Base-by-base conservation (phyloP, 2,888 invertebrate species). In the Apoderus coryli region DNA sequence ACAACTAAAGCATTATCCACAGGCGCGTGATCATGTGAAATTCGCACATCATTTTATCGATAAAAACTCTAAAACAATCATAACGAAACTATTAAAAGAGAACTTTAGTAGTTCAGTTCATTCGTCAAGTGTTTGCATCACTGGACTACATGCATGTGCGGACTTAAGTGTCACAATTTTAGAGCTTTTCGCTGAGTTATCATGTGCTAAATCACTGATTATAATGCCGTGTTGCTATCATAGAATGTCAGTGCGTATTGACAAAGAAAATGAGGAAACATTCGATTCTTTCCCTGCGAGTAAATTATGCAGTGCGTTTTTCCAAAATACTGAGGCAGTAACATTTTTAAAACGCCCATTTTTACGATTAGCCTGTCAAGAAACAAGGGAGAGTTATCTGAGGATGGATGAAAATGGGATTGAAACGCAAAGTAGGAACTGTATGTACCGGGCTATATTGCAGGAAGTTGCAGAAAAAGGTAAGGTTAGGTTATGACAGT, bases 141-240 rank as follows among this genome's bases (percentile, higher is more conserved):
- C 69, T 35, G 82, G 81, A 1, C 62, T 84, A 5, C 84, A 84
- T 49, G 73, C 80, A 4, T 84, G 84, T 47, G 82, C 76, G 0
- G 81, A 82, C 59, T 61, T 84, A 32, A 73, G 77, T 22, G 61
- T 78, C 12, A 64, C 67, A 31, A 71, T 76, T 5, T 64, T 79
- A 27, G 63, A 69, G 43, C 56, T 80, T 40, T 82, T 78, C 54
- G 47, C 66, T 22, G 57, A 65, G 44, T 65, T 75, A 52, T 47
- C 60, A 4, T 52, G 56, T 16, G 70, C 71, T 1, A 63, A 59
- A 36, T 55, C 66, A 10, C 50, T 80, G 12, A 62, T 75, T 25
- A 59, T 81, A 9, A 72, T 82, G 65, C 76, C 82, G 3, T 84
- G 84, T 47, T 84, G 84, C 48, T 84, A 84, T 46, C 82, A 84